Evolutionary conservation across 2,797 vertebrate species (phyloP), one percentile per base, ranked within the genome.

Genomic region (Clarias fuscus): DNA sequence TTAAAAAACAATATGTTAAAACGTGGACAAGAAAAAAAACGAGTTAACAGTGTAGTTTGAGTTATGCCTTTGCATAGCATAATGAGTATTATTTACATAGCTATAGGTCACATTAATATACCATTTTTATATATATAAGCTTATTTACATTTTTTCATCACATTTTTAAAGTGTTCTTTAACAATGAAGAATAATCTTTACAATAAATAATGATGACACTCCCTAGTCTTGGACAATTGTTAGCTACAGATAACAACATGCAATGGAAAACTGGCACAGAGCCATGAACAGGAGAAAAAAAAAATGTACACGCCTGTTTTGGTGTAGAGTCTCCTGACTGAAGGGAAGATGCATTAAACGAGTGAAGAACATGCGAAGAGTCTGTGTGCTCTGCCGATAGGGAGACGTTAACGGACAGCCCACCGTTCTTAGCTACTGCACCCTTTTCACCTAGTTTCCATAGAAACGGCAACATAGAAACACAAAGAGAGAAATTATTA

Each of bases 371-470:
- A 62, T 85, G 85, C 33, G 67, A 43, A 84, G 77, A 61, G 30
- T 89, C 83, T 79, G 72, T 58, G 24, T 59, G 84, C 37, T 86
- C 83, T 82, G 86, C 86, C 27, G 72, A n/a, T n/a, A 72, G 78
- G 56, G 37, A 61, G 82, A 81, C 48, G 70, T 83, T 88, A 48
- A 86, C 30, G 43, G 80, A 68, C 65, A 88, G n/a, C 40, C 82
- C 85, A 15, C 77, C 67, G 58, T 88, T 64, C 75, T 85, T 84
- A 73, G 13, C 72, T n/a, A 75, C 72, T 82, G 84, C 82, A 82
- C 37, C 72, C n/a, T 22, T 76, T 53, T 27, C 79, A 85, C 89
- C 89, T 88, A 82, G 84, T 88, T 83, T 68, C 83, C 86, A 89
- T 85, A 84, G 88, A 86, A 86, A 88, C 86, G 83, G 37, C 84